A percentile compares a stretch with the other conserved stretches of the same genome.
phyloP scores from a whole-genome alignment of 2,797 vertebrate species.

The Bradypodion ventrale region DNA sequence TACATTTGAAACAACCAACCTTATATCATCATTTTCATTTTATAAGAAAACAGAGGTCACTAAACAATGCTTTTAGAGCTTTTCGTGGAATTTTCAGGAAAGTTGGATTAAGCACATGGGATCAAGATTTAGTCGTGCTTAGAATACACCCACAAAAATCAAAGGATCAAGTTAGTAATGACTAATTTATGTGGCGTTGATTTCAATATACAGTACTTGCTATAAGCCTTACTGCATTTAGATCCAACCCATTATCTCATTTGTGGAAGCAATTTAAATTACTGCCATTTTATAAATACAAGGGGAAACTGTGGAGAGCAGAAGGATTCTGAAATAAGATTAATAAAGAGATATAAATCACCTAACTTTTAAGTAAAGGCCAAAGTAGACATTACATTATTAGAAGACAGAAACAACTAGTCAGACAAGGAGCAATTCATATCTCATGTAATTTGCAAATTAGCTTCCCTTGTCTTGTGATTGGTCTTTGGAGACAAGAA shows the following conservation, averaged over 20 bases:
- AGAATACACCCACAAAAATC: not conserved
- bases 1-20: constrained; percentile 34
- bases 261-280: constrained; percentile 39
- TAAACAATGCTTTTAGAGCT: constrained; percentile 44
- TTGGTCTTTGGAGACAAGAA: too few species aligned
- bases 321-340: not conserved
- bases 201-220: not conserved
- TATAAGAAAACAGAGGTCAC: constrained; percentile 27
- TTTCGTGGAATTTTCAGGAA: constrained; percentile 51
- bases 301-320: not conserved
- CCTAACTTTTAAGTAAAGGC: not conserved
- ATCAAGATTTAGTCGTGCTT: not conserved
- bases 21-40: constrained; percentile 22
- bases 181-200: not conserved
- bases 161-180: not conserved
- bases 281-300: accelerated
- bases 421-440: too few species aligned
- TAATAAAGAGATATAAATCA: not conserved
- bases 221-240: not conserved
- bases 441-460: too few species aligned
- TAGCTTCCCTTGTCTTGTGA: too few species aligned
- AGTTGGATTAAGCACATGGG: constrained; percentile 45
- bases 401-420: too few species aligned
- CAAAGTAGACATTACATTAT: too few species aligned
- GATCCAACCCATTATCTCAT: constrained; percentile 29